Percentiles rank a stretch among this genome's conserved stretches.
Conservation (phyloP, 2,113 vertebrate genomes). For the Podarcis cretensis region DNA sequence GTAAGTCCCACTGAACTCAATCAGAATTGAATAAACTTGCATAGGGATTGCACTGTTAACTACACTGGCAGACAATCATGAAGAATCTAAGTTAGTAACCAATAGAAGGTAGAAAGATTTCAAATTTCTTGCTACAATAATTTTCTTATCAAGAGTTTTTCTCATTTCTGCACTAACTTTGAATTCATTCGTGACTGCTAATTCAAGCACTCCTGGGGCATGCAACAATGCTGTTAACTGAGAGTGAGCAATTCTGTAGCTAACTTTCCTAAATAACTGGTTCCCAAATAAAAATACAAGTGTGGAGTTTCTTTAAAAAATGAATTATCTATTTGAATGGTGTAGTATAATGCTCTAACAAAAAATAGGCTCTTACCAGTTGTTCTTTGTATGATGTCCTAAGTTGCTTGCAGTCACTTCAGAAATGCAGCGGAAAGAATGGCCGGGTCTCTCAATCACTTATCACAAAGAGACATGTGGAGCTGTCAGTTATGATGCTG, state of each 20-base stretch:
- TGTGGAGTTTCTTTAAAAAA: conserved; percentile 1
- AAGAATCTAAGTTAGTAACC: neutral
- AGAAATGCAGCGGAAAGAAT: conserved; percentile 56
- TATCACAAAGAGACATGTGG: conserved; percentile 44
- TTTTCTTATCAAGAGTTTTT: neutral
- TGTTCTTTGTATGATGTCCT: conserved; percentile 46
- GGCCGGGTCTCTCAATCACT: conserved; percentile 22
- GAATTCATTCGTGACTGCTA: conserved; percentile 37
- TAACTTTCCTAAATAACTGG: conserved; percentile 2
- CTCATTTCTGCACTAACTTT: conserved; percentile 13
- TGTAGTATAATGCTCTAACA: conserved; percentile 19
- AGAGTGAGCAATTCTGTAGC: neutral
- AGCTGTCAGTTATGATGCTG: conserved; percentile 64
- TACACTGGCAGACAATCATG: neutral
- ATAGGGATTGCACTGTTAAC: neutral
- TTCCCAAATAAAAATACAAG: neutral
- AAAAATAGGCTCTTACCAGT: conserved; percentile 65
- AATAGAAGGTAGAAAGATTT: neutral
- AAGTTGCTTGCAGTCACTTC: conserved; percentile 57
- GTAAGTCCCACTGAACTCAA: neutral
- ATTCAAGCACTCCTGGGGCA: neutral
- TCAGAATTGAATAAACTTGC: neutral
- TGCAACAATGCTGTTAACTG: neutral
- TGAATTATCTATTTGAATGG: neutral
- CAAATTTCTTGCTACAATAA: neutral